These are phyloP conservation scores for Drosophila baimaii DNA, from an alignment of 1,140 invertebrate species.

Conservation along the genomic window DNA sequence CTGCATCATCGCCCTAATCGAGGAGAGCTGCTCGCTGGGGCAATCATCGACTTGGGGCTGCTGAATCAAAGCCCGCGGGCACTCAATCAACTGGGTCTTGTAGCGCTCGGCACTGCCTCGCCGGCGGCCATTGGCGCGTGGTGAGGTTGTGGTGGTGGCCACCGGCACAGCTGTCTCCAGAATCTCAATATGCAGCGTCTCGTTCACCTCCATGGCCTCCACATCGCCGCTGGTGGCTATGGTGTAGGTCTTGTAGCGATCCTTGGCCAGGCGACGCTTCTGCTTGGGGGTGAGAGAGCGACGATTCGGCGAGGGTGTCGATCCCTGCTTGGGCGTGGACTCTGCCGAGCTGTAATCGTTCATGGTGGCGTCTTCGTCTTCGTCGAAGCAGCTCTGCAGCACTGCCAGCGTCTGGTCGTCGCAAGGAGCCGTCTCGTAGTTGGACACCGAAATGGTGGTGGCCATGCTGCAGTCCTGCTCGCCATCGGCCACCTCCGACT, in stretches of 20 bases:
- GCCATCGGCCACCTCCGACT: slow-evolving; percentile 89
- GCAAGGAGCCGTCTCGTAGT: slow-evolving; percentile 80
- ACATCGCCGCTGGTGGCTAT: slow-evolving; percentile 86
- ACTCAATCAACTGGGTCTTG: slow-evolving; percentile 77
- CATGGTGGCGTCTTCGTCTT: slow-evolving; percentile 84
- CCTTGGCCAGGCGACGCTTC: slow-evolving; percentile 89
- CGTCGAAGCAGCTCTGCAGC: slow-evolving; percentile 82
- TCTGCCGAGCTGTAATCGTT: slow-evolving; percentile 88
- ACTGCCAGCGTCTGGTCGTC: slow-evolving; percentile 86
- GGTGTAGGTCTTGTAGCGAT: slow-evolving; percentile 92
- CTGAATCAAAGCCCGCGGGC: slow-evolving; percentile 52
- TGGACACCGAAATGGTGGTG: slow-evolving; percentile 78
- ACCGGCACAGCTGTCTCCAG: slow-evolving; percentile 27
- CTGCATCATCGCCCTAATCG: slow-evolving; percentile 79
- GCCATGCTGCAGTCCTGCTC: slow-evolving; percentile 69
- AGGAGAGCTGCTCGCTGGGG: slow-evolving; percentile 85
- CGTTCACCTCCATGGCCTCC: slow-evolving; percentile 77
- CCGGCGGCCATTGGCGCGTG: slow-evolving; percentile 53
- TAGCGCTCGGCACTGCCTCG: slow-evolving; percentile 74
- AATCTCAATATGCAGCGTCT: slow-evolving; percentile 76
- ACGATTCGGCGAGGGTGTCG: slow-evolving; percentile 60
- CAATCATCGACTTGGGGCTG: slow-evolving; percentile 83
- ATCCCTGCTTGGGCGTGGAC: slow-evolving; percentile 88
- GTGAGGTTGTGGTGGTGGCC: slow-evolving; percentile 41
- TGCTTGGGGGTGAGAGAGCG: slow-evolving; percentile 90